Base-by-base conservation (phyloP, 2,888 invertebrate genomes). In the Quadriops clusia region DNA sequence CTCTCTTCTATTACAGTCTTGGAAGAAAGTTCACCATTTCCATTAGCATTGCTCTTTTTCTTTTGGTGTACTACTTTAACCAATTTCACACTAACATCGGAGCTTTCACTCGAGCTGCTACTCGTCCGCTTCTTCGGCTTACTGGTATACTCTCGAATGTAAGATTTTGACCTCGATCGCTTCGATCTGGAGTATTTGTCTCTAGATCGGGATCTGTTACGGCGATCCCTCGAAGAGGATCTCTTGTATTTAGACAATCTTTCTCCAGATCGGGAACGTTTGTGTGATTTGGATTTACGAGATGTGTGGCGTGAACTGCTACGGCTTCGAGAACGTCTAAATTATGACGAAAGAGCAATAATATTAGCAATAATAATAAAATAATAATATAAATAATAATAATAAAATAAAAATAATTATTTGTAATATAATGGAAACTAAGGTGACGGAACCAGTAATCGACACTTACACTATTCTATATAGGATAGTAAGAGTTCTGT, bases 81-180 rank as follows among this genome's bases (percentile, higher is more conserved):
- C n/a, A n/a, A n/a, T n/a, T n/a, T n/a, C n/a, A 17, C 28, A 24
- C 30, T 37, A 1, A 24, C 31, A n/a, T n/a, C n/a, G 7, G 28
- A 22, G n/a, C 33, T 35, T 30, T 42, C 45, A 3, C 38, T 42
- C 13, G 45, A 42, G 26, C 41, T 42, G 10, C 47, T 46, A 28
- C 42, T 41, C 5, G 45, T 45, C 25, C 42, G 39, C 24, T 40
- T 47, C 25, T 46, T 51, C 13, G 48, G 35, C 38, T 51, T 56
- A 30, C 44, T 47, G n/a, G 43, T 40, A 35, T 49, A 59, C 36
- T 60, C 59, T 37, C 40, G 49, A 30, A 60, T 58, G 35, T 56
- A 58, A 2, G 58, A 57, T 33, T 45, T 49, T 4, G 60, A 60
- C 35, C 57, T 41, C 5, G 58, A 59, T 23, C 58, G 42, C 25